Conservation (phyloP, 1,140 invertebrate genomes). For the Nilaparvata lugens region DNA sequence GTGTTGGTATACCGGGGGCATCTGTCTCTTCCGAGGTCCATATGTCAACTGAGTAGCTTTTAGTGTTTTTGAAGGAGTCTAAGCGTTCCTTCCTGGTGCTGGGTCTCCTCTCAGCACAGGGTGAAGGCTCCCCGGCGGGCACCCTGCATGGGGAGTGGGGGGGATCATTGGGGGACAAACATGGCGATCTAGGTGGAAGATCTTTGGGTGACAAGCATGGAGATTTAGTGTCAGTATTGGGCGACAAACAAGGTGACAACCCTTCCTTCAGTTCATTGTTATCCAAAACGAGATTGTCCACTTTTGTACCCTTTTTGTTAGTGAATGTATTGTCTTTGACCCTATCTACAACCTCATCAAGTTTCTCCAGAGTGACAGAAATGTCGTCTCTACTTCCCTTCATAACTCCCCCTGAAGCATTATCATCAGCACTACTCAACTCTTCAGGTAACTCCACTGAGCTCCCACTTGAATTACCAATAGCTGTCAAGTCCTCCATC, state of each 20-base stretch:
- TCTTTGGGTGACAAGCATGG: background rate
- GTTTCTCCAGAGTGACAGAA: constrained; percentile 11
- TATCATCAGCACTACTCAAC: no score
- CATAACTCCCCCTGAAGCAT: background rate
- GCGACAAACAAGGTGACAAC: background rate
- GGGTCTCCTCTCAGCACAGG: constrained; percentile 26
- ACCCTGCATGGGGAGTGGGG: constrained; percentile 6
- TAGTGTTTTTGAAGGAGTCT: constrained; percentile 31
- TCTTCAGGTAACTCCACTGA: no score
- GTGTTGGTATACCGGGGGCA: constrained; percentile 19
- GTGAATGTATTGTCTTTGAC: constrained; percentile 4
- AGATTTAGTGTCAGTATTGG: background rate
- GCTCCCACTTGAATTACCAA: no score
- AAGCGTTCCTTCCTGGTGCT: constrained; percentile 30
- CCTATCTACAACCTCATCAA: constrained; percentile 17
- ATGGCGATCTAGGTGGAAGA: constrained; percentile 1
- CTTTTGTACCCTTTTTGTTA: background rate
- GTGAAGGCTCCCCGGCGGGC: constrained; percentile 1
- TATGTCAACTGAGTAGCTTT: constrained; percentile 31
- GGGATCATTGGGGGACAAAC: constrained; percentile 9
- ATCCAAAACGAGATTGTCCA: background rate
- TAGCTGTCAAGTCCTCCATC: no score
- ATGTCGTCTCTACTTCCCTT: constrained; percentile 1
- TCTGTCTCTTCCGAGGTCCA: constrained; percentile 31
- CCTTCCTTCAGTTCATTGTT: background rate